These are phyloP conservation scores for Scotopteryx bipunctaria DNA, from an alignment of 2,888 invertebrate species.

Conservation along the genomic window DNA sequence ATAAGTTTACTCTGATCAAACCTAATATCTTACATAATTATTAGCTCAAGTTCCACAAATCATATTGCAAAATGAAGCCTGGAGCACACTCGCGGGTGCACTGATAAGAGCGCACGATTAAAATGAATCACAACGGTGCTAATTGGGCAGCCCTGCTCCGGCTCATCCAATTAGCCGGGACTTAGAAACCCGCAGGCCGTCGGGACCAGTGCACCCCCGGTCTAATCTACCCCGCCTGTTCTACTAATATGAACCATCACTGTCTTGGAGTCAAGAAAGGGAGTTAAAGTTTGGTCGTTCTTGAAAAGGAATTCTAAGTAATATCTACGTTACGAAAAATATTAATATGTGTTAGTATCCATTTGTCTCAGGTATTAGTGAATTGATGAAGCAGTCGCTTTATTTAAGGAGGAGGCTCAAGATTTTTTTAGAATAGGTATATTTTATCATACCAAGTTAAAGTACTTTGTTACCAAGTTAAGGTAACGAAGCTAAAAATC, in stretches of 20 bases:
- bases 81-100: constrained; percentile 46
- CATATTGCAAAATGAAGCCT: constrained; percentile 22
- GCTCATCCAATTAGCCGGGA: constrained; percentile 81
- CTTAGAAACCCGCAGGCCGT: constrained; percentile 76
- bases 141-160: constrained; percentile 68
- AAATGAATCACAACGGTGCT: constrained; percentile 80
- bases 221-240: constrained; percentile 58
- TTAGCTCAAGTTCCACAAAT: constrained; percentile 9
- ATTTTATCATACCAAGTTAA: too few species aligned
- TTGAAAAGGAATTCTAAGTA: too few species aligned
- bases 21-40: not conserved
- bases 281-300: not conserved
- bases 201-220: constrained; percentile 44
- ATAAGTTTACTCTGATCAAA: not conserved
- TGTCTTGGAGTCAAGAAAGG: constrained; percentile 19
- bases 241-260: constrained; percentile 52
- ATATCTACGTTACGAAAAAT: too few species aligned
- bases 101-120: constrained; percentile 77
- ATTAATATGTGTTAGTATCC: too few species aligned
- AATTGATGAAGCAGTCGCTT: too few species aligned
- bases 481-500: too few species aligned
- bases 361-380: too few species aligned
- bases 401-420: too few species aligned
- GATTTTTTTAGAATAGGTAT: too few species aligned
- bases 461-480: too few species aligned